Evolutionary conservation across 2,113 vertebrate species (phyloP).

Genomic region (Daubentonia madagascariensis): DNA sequence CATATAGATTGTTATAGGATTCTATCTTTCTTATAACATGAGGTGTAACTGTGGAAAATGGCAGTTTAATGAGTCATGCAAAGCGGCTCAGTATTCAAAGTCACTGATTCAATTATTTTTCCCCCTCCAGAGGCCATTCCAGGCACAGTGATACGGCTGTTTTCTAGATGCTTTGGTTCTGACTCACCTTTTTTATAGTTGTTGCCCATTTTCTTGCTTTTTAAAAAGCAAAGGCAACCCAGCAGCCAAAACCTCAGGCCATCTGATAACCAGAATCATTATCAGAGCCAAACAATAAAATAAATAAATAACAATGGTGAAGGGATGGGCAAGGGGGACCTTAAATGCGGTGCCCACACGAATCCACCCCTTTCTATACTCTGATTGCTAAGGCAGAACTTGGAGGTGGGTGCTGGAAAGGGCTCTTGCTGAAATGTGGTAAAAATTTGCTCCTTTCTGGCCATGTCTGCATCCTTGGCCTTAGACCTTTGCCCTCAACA

Average conservation of each 20-base stretch:
- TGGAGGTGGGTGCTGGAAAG: not conserved
- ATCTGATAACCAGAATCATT: not conserved
- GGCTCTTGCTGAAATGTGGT: not conserved
- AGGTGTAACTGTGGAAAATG: conserved; percentile 82
- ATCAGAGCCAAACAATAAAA: not conserved
- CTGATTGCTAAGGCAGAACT: not conserved
- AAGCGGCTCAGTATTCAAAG: conserved; percentile 77
- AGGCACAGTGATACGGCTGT: conserved; percentile 48
- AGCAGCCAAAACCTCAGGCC: not conserved
- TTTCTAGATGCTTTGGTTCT: conserved; percentile 43
- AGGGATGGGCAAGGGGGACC: not conserved
- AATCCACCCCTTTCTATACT: not conserved
- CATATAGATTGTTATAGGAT: conserved; percentile 74
- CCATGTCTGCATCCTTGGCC: not conserved
- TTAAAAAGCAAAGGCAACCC: conserved; percentile 45
- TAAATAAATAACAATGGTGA: not conserved
- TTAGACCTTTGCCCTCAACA: not conserved
- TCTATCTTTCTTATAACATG: conserved; percentile 77
- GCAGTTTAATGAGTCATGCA: conserved; percentile 88
- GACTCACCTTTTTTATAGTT: conserved; percentile 52
- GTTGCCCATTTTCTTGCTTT: conserved; percentile 61
- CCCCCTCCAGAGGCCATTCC: conserved; percentile 75
- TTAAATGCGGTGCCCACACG: fast-evolving
- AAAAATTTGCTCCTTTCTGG: not conserved
- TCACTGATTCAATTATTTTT: conserved; percentile 81